Conservation (phyloP, 2,113 vertebrate genomes). For the Hoplias malabaricus region DNA sequence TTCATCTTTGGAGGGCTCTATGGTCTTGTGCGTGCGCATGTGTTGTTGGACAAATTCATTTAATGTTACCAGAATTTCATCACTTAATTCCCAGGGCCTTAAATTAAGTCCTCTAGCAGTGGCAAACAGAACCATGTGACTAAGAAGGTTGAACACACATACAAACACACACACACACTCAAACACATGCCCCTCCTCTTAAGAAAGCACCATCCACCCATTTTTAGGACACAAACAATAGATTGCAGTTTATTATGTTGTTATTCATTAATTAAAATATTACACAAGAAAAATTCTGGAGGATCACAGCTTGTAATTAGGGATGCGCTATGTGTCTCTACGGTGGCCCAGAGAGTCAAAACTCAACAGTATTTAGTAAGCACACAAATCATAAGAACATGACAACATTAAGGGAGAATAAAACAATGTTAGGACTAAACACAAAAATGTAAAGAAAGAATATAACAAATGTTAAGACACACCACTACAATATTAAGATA, state of each 20-base stretch:
- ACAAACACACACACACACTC: constrained; percentile 20
- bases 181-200: neutral
- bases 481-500: no score
- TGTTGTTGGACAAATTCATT: constrained; percentile 36
- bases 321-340: neutral
- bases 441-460: no score
- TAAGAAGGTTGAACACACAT: constrained; percentile 23
- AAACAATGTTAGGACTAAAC: no score
- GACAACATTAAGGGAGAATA: no score
- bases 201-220: neutral
- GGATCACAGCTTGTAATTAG: neutral
- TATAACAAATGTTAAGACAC: no score
- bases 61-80: constrained; percentile 38
- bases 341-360: no score
- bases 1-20: constrained; percentile 63
- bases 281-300: neutral
- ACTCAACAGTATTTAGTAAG: no score
- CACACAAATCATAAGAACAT: no score
- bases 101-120: constrained; percentile 48
- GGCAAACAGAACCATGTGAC: constrained; percentile 33
- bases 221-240: constrained; percentile 12
- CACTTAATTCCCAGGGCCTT: constrained; percentile 50
- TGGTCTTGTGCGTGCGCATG: constrained; percentile 45
- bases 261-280: neutral
- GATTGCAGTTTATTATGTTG: neutral